Conservation (phyloP, 2,888 invertebrate species). For the Choristoneura rosaceana region DNA sequence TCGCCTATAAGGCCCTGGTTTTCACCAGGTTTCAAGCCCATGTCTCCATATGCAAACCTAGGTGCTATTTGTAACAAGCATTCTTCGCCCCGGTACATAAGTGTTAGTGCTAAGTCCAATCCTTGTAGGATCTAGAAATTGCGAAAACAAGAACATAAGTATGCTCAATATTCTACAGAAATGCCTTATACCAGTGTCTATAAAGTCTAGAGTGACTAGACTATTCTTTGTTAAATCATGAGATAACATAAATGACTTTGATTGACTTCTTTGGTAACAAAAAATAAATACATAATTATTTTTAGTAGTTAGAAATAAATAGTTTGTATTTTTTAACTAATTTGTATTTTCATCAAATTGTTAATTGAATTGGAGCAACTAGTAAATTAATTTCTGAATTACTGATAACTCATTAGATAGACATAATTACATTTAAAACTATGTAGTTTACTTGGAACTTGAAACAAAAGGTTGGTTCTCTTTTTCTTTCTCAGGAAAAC, state of each 20-base stretch:
- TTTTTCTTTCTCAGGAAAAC: too few relatives aligned
- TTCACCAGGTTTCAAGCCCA: conserved; percentile 86
- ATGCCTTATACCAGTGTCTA: too few relatives aligned
- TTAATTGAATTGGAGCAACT: background rate
- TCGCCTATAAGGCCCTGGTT: conserved; percentile 74
- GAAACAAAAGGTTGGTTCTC: too few relatives aligned
- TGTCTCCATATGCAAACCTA: conserved; percentile 93
- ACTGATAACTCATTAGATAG: background rate
- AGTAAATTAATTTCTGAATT: background rate
- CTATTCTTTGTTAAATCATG: background rate
- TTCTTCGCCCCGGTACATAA: conserved; percentile 94
- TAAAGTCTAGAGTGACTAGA: too few relatives aligned
- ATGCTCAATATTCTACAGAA: background rate
- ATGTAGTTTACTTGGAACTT: too few relatives aligned
- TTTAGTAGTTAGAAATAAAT: too few relatives aligned
- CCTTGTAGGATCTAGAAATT: conserved; percentile 88
- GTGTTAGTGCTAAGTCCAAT: conserved; percentile 92
- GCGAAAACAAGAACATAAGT: conserved; percentile 42
- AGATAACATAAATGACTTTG: background rate
- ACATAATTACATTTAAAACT: background rate
- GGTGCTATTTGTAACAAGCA: conserved; percentile 90
- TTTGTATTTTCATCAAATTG: background rate
- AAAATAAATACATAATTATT: too few relatives aligned
- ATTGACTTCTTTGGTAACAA: too few relatives aligned
- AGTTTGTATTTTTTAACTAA: background rate